These are phyloP conservation scores for Pyrgus malvae DNA, from an alignment of 2,888 invertebrate genomes.

Conservation along the genomic window DNA sequence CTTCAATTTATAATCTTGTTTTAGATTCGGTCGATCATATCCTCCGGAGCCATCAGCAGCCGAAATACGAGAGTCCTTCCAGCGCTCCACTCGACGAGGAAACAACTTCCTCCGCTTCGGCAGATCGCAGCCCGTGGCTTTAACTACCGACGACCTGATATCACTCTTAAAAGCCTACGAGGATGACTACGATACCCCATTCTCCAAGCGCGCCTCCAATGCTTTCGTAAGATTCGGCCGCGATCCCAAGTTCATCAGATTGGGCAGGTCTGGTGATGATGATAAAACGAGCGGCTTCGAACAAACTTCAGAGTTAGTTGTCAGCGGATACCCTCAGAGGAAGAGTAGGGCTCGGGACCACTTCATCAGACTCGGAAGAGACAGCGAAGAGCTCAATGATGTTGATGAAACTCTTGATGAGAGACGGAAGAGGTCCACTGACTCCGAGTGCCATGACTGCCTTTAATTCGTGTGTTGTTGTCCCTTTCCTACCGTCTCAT, in stretches of 20 bases:
- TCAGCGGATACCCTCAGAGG: slow-evolving; percentile 61
- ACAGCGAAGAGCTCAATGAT: slow-evolving; percentile 60
- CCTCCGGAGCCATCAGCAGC: slow-evolving; percentile 67
- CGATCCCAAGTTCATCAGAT: slow-evolving; percentile 71
- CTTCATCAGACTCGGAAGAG: slow-evolving; percentile 70
- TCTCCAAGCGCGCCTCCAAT: slow-evolving; percentile 55
- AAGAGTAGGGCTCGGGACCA: slow-evolving; percentile 69
- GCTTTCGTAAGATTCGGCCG: slow-evolving; percentile 66
- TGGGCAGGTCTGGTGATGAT: slow-evolving; percentile 66
- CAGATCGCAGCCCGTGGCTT: slow-evolving; percentile 59
- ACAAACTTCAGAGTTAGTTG: slow-evolving; percentile 49
- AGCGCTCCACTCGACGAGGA: slow-evolving; percentile 56
- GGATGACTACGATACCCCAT: slow-evolving; percentile 59
- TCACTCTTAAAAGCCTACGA: slow-evolving; percentile 62
- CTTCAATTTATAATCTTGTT: slow-evolving; percentile 2
- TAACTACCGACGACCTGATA: slow-evolving; percentile 65
- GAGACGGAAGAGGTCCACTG: slow-evolving; percentile 61
- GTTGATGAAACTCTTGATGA: slow-evolving; percentile 51
- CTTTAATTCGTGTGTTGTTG: slow-evolving; percentile 48
- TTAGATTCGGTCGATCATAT: slow-evolving; percentile 71
- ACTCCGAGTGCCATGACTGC: slow-evolving; percentile 56
- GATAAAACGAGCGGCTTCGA: slow-evolving; percentile 54
- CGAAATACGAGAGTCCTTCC: slow-evolving; percentile 61
- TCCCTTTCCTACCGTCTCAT: slow-evolving; percentile 32
- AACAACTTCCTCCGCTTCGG: slow-evolving; percentile 73